Base-by-base conservation (phyloP, 35 echinoderm and acorn worm genomes). In the Diadema setosum region DNA sequence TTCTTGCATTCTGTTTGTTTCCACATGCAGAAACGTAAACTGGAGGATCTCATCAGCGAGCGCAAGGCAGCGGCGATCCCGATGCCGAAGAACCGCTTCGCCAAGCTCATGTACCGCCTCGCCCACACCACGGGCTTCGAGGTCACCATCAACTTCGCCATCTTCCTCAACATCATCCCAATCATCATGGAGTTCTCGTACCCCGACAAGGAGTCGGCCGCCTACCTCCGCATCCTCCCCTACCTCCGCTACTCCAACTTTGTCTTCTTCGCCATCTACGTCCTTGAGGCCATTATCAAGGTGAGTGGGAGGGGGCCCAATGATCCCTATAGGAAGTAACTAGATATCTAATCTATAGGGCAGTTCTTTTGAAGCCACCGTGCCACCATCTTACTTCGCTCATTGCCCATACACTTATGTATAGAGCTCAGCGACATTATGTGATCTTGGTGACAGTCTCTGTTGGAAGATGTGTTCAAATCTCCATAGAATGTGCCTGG, bases 21-120 rank as follows among this genome's bases (percentile, higher is more conserved):
- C n/a, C n/a, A n/a, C n/a, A n/a, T 43, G 6, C 87, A 99, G 96
- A 99, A 99, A 95, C 33, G 41, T 24, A 94, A 92, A 84, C 85
- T 99, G 81, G 89, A 88, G 16, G 92, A 94, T 20, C 29, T 91
- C 41, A 85, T 94, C 49, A 94, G 63, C 7, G 93, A 55, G n/a
- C 83, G 87, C 29, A 87, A 86, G 25, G 56, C 12, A 11, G 74
- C 91, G 12, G 84, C 42, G 45, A 82, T 94, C 23, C 96, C 96
- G 0, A 87, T 82, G 55, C 92, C 96, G 4, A 31, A 49, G 14
- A 32, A 42, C 60, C 32, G 35, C 18, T 33, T 91, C 50, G 65
- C 82, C 17, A 80, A 67, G 23, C 4, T 86, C 4, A 61, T 92
- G 52, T 90, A 86, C 82, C 76, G 76, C 5, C 20, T 94, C 9